Base-by-base conservation (phyloP, 2,797 vertebrate genomes). In the Lepidocolaptes lacrymiger region DNA sequence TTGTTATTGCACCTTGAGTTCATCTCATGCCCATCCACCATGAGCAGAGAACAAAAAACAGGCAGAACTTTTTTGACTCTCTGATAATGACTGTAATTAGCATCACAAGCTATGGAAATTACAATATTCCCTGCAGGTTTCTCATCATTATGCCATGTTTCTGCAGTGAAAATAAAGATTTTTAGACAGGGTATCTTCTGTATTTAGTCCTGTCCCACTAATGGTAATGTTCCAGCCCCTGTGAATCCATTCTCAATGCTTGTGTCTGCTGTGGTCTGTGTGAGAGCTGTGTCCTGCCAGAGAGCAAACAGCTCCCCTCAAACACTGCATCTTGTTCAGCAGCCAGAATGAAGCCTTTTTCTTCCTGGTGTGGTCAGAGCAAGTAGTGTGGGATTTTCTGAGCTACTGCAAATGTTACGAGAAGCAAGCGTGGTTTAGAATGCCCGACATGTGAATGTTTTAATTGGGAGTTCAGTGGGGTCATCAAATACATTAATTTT, bases 81-180 rank as follows among this genome's bases (percentile, higher is more conserved):
- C 74, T 58, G 82, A 80, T 96, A 96, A 97, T 95, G 93, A 76
- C 93, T 94, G 92, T 92, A 97, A 96, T 97, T 97, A 97, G 93
- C 95, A 97, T 97, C 83, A 92, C 88, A 96, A 97, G 85, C 93
- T 94, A 69, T 81, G 82, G 89, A 95, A 97, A 94, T 79, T 54
- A 72, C 41, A 37, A 23, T 87, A 95, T 73, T 95, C 96, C 92
- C 93, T 81, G 59, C 87, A 96, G 95, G 78, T 77, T 96, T 96
- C 85, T 82, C 89, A 92, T 95, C 93, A 84, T 61, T 55, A 52
- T 80, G 85, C 39, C 81, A 8, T 56, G 69, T 80, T 66, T 67
- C 79, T 88, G 67, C 28, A 24, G 54, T 72, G 82, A 72, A 90
- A 91, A 90, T 37, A 86, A 83, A 32, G 34, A 39, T 55, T 88